These are phyloP conservation scores for Salminus brasiliensis DNA, from an alignment of 2,113 vertebrate species.

Conservation along the genomic window DNA sequence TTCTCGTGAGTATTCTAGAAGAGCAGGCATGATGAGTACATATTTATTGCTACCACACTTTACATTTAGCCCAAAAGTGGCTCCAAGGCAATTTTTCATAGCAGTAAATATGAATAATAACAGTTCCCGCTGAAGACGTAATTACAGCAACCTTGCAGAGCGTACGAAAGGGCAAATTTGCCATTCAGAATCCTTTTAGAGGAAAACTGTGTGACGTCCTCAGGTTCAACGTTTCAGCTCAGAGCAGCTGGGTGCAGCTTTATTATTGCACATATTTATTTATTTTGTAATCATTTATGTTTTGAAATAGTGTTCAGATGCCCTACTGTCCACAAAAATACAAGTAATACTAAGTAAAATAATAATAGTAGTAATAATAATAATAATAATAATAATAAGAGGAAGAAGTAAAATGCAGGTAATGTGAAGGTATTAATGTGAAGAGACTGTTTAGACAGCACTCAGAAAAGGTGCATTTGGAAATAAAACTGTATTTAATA, in stretches of 20 bases:
- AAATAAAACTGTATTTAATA: no score
- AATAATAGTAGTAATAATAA: no score
- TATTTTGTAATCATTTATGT: no score
- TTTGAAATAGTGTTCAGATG: no score
- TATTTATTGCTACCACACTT: slow-evolving; percentile 43
- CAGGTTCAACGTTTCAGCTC: slow-evolving; percentile 7
- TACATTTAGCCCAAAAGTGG: slow-evolving; percentile 45
- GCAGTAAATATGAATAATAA: slow-evolving; percentile 48
- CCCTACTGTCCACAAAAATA: not conserved
- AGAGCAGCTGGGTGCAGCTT: not conserved
- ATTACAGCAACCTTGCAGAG: slow-evolving; percentile 41
- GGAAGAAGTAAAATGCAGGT: no score
- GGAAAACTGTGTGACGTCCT: slow-evolving; percentile 2
- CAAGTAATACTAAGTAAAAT: not conserved
- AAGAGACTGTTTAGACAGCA: no score
- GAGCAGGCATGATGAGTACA: slow-evolving; percentile 41
- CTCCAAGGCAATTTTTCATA: slow-evolving; percentile 48
- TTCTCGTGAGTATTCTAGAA: slow-evolving; percentile 35
- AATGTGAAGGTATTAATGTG: no score
- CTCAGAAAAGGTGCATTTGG: no score
- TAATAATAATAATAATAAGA: no score
- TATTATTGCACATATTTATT: not conserved
- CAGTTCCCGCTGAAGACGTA: slow-evolving; percentile 34
- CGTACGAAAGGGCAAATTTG: not conserved
- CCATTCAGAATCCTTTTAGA: not conserved